Evolutionary conservation across 2,797 vertebrate genomes (phyloP), one percentile per base, ranked within the genome.

Genomic region (Tenualosa thibaudeaui): DNA sequence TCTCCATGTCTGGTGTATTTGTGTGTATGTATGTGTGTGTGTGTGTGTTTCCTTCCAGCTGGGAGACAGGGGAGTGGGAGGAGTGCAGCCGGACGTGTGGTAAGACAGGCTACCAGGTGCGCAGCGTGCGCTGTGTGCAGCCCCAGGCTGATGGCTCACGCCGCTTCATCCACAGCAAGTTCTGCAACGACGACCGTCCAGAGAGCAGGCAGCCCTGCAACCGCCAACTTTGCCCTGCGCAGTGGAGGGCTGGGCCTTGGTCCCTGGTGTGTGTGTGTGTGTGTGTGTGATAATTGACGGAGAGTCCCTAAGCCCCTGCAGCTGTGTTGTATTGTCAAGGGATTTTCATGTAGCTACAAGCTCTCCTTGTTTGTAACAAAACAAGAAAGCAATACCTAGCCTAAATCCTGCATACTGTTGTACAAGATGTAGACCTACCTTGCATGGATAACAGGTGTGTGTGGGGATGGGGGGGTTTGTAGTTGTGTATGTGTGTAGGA

Each of bases 21-120:
- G n/a, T 62, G 5, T 62, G 0, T 62, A n/a, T 24, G n/a, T 62
- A 3, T 62, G 19, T n/a, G 71, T 85, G 6, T 5, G 3, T 89
- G 43, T 85, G 8, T 58, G 15, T 83, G 17, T 82, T 3, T 81
- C 43, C n/a, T 84, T 62, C 84, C 92, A 99, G 98, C 87, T 99
- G 98, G 98, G 93, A 96, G 81, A 94, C 93, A 0, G 97, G 97
- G 0, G 95, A 96, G 2, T 99, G 98, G 98, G 96, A 97, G 85
- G 92, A 94, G 4, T 99, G 98, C 93, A 98, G 96, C 71, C 95
- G 96, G 92, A 96, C 96, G 1, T 99, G 98, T 65, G 98, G 98
- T 40, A 96, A 97, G 89, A 95, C 93, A 0, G 98, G 98, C 5
- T 96, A 94, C 81, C 97, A 97, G 89, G 94, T 94, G 0, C 96